A percentile compares a stretch with the other conserved stretches of the same genome.
phyloP scores from a whole-genome alignment of 2,888 invertebrate genomes.

The Hoplodrina blanda region DNA sequence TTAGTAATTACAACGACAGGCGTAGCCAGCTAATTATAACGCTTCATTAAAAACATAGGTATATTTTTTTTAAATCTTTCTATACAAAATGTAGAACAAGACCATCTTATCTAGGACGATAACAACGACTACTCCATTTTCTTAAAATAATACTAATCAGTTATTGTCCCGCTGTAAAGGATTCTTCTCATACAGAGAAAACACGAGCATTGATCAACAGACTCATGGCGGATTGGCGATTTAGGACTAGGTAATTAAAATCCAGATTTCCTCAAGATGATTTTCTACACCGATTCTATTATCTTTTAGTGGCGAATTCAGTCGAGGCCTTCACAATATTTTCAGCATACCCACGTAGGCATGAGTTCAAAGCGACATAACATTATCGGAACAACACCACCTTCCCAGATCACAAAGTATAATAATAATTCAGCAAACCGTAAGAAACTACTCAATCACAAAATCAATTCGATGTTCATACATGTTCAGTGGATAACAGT shows the following conservation, averaged over 20 bases:
- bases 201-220: too few species aligned
- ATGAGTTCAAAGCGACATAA: not conserved
- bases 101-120: too few species aligned
- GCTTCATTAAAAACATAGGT: constrained; percentile 36
- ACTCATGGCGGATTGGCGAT: too few species aligned
- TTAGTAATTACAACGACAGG: constrained; percentile 39
- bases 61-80: constrained; percentile 29
- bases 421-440: constrained; percentile 39
- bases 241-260: too few species aligned
- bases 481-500: constrained; percentile 63
- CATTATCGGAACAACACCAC: constrained; percentile 1
- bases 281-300: too few species aligned
- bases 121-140: not conserved
- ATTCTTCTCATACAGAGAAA: too few species aligned
- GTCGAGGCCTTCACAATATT: not conserved
- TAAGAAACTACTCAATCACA: constrained; percentile 57
- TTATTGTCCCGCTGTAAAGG: too few species aligned
- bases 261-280: too few species aligned
- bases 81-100: not conserved
- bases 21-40: constrained; percentile 35
- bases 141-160: too few species aligned
- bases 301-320: not conserved
- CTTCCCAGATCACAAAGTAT: constrained; percentile 50
- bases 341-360: not conserved
- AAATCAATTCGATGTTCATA: constrained; percentile 53